Percentiles rank a stretch among this genome's conserved stretches.
phyloP scores from a whole-genome alignment of 2,888 invertebrate species.

The Microplitis manilae region DNA sequence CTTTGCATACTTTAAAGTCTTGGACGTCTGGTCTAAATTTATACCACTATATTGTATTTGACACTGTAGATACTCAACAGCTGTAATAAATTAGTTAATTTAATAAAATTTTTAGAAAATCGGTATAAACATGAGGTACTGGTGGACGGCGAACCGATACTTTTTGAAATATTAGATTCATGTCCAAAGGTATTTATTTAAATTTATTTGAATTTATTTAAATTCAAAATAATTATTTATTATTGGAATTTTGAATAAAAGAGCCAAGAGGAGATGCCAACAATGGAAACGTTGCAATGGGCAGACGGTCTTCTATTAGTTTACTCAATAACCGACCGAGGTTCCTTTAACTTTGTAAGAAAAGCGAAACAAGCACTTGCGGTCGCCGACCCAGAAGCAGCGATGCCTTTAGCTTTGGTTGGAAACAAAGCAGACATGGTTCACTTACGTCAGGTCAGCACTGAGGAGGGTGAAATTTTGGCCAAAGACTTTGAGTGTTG shows the following conservation, averaged over 20 bases:
- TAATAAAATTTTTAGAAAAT: constrained; percentile 79
- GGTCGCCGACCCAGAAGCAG: constrained; percentile 76
- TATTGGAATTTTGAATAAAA: constrained; percentile 62
- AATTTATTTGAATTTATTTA: background rate
- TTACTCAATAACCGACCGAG: constrained; percentile 91
- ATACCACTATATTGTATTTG: constrained; percentile 63
- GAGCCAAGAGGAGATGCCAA: constrained; percentile 83
- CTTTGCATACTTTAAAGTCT: constrained; percentile 51
- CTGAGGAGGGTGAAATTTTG: constrained; percentile 89
- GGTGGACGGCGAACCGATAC: constrained; percentile 89
- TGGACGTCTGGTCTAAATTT: constrained; percentile 64
- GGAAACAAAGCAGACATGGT: constrained; percentile 94
- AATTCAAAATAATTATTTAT: background rate
- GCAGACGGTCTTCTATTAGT: constrained; percentile 91
- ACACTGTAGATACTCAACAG: constrained; percentile 57
- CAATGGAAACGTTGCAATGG: constrained; percentile 86
- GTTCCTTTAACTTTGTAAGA: constrained; percentile 87
- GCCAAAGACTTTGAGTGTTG: constrained; percentile 91
- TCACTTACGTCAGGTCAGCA: constrained; percentile 88
- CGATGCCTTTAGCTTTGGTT: constrained; percentile 87
- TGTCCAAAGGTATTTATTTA: constrained; percentile 81
- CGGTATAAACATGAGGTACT: constrained; percentile 92
- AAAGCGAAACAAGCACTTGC: constrained; percentile 78
- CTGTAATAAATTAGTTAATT: constrained; percentile 10
- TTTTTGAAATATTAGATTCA: constrained; percentile 92